Conservation (phyloP, 1,140 invertebrate genomes). For the Camponotus pennsylvanicus region DNA sequence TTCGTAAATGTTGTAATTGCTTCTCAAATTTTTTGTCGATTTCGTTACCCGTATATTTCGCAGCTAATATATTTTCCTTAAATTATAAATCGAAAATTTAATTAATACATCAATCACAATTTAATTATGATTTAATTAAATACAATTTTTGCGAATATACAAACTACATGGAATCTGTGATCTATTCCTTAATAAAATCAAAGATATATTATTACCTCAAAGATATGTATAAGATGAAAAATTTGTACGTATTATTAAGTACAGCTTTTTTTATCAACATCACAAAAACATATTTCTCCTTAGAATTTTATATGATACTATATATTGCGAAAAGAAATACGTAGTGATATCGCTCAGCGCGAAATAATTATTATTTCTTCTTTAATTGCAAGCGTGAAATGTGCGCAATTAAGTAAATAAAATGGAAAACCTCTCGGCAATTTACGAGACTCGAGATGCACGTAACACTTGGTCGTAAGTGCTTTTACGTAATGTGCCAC, state of each 20-base stretch:
- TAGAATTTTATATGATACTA: background rate
- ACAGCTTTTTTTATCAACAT: background rate
- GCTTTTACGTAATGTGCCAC: background rate
- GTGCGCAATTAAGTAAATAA: constrained; percentile 26
- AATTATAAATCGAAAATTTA: constrained; percentile 31
- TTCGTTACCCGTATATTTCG: constrained; percentile 1
- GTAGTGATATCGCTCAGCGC: background rate
- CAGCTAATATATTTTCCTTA: background rate
- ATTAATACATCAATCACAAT: constrained; percentile 4
- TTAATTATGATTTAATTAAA: too few relatives aligned
- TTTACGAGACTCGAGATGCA: constrained; percentile 32
- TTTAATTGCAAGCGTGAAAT: constrained; percentile 7
- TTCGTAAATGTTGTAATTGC: constrained; percentile 35
- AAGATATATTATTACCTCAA: background rate
- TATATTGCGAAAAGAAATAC: background rate
- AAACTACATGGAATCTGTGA: background rate
- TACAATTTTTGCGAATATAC: background rate
- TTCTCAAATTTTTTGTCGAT: constrained; percentile 21
- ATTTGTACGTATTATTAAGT: background rate
- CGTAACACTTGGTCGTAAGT: constrained; percentile 14
- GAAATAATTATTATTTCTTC: background rate
- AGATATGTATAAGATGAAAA: background rate
- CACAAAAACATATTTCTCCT: background rate
- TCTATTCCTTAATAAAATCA: background rate
- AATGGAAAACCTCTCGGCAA: background rate